phyloP scores from a whole-genome alignment of 2,797 vertebrate species.

The Ptychobarbus kaznakovi region DNA sequence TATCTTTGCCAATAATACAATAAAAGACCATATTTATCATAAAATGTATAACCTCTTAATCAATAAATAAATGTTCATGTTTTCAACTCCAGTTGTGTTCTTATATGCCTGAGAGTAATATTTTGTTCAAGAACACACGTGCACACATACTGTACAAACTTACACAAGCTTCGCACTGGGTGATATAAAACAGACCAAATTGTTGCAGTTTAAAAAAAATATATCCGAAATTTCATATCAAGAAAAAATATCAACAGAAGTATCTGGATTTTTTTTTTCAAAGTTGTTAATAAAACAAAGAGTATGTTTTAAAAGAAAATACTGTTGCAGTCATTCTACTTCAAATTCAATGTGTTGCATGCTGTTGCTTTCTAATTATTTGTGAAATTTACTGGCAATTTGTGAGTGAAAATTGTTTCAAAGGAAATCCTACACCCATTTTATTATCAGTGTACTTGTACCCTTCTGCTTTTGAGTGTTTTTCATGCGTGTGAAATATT shows the following conservation, averaged over 20 bases:
- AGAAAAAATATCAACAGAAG: background rate
- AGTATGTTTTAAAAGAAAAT: background rate
- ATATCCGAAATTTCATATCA: background rate
- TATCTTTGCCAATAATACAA: slow-evolving; percentile 97
- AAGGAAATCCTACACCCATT: background rate
- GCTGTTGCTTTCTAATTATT: background rate
- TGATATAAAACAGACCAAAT: background rate
- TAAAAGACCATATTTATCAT: slow-evolving; percentile 90
- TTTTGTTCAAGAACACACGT: background rate
- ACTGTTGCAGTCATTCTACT: background rate
- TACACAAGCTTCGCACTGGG: background rate
- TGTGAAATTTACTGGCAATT: background rate
- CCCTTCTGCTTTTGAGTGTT: no score
- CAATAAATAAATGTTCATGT: slow-evolving; percentile 97
- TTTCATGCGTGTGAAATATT: background rate
- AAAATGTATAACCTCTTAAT: slow-evolving; percentile 91
- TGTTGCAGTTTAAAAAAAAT: background rate
- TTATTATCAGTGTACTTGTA: background rate
- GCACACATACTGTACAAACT: background rate
- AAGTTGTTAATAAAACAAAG: background rate
- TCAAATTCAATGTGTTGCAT: background rate
- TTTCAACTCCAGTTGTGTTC: slow-evolving; percentile 79
- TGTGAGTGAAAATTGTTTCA: background rate
- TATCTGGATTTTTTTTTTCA: background rate
- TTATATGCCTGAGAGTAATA: slow-evolving; percentile 53